Conservation (phyloP, 2,113 vertebrate genomes). For the Tauraco erythrolophus region DNA sequence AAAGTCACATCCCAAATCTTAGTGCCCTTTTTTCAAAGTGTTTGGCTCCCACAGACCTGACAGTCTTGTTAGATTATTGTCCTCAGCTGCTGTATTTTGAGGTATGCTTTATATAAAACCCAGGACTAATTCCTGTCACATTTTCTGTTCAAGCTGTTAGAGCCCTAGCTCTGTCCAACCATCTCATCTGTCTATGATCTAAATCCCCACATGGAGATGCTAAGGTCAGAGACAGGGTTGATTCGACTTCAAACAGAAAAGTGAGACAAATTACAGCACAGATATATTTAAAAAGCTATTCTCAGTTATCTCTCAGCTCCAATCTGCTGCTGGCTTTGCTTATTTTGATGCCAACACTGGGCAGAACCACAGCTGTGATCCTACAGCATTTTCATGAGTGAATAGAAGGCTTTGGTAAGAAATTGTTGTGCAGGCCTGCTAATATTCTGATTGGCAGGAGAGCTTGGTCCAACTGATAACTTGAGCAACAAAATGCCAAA, state of each 20-base stretch:
- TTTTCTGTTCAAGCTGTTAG: background rate
- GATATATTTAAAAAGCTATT: background rate
- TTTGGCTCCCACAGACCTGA: background rate
- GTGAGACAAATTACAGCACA: conserved; percentile 2
- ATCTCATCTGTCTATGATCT: background rate
- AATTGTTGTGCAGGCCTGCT: background rate
- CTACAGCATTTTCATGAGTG: background rate
- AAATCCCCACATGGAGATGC: background rate
- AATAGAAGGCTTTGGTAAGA: background rate
- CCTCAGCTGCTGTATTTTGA: background rate
- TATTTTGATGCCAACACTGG: background rate
- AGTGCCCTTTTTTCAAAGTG: background rate
- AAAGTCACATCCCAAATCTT: background rate
- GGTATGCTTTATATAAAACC: background rate
- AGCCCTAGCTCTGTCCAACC: background rate
- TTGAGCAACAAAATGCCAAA: background rate
- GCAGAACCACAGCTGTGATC: background rate
- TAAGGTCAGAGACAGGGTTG: background rate
- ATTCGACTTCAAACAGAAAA: background rate
- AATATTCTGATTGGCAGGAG: background rate
- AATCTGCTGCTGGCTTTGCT: background rate
- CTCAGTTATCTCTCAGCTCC: background rate
- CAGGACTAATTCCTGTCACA: background rate
- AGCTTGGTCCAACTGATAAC: background rate
- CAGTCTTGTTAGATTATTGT: background rate